phyloP scores from a whole-genome alignment of 2,113 vertebrate genomes.

The Misgurnus mizolepis region DNA sequence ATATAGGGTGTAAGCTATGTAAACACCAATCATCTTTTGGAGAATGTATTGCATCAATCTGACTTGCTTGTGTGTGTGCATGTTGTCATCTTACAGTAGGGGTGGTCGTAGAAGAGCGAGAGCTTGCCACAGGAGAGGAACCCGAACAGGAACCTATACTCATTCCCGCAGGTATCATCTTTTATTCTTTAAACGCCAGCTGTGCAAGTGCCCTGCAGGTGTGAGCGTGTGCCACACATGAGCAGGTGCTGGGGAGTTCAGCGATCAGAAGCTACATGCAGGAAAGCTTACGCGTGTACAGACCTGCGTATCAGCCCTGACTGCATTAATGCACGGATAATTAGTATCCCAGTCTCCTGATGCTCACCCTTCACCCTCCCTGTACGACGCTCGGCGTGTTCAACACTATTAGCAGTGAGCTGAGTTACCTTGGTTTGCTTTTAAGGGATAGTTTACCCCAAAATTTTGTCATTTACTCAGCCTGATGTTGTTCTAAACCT shows the following conservation, averaged over 20 bases:
- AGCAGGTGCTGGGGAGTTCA: slow-evolving; percentile 44
- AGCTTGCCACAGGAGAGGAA: slow-evolving; percentile 66
- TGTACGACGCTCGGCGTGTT: background rate
- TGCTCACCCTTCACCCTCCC: background rate
- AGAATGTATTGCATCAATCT: background rate
- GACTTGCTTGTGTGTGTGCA: slow-evolving; percentile 9
- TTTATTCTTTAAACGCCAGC: slow-evolving; percentile 4
- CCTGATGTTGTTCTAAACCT: too few relatives aligned
- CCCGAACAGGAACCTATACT: slow-evolving; percentile 68
- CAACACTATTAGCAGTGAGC: slow-evolving; percentile 3
- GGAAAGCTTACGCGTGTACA: slow-evolving; percentile 27
- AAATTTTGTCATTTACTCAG: too few relatives aligned
- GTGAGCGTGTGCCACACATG: slow-evolving; percentile 37
- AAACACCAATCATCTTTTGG: too few relatives aligned
- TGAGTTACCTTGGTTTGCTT: background rate
- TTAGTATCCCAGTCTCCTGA: slow-evolving; percentile 14
- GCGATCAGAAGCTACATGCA: slow-evolving; percentile 27
- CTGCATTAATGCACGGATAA: slow-evolving; percentile 33
- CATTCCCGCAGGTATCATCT: slow-evolving; percentile 73
- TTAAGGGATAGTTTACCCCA: background rate
- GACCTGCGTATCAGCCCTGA: slow-evolving; percentile 26
- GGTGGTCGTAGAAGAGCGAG: slow-evolving; percentile 67
- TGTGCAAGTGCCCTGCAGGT: slow-evolving; percentile 26
- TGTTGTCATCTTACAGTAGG: slow-evolving; percentile 64
- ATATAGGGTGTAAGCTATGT: too few relatives aligned